These are phyloP conservation scores for Onychostoma macrolepis DNA, from an alignment of 2,113 vertebrate species.

Conservation along the genomic window DNA sequence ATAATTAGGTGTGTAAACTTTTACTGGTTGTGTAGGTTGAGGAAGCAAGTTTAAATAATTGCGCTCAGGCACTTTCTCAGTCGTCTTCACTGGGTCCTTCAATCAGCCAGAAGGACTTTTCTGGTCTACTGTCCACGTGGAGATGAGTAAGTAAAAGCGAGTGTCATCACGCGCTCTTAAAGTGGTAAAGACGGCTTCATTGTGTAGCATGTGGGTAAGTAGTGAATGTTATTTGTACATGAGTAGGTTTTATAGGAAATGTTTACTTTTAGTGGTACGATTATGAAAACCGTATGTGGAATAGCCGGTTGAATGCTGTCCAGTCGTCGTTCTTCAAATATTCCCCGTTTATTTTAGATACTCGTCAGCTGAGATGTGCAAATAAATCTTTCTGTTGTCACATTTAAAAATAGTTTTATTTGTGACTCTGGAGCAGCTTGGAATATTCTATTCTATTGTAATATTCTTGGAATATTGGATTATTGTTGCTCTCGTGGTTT, in stretches of 20 bases:
- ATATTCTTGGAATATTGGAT: background rate
- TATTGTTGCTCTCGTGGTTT: background rate
- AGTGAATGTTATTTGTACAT: background rate
- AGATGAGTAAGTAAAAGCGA: background rate
- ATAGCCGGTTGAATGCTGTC: background rate
- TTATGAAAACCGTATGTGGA: background rate
- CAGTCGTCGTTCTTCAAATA: no score
- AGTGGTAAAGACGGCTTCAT: background rate
- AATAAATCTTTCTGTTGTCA: background rate
- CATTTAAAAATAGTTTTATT: background rate
- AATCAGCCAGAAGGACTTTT: background rate
- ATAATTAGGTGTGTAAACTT: background rate
- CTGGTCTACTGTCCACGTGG: conserved; percentile 13
- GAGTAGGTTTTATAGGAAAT: background rate
- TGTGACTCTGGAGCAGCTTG: background rate
- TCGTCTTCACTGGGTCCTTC: conserved; percentile 25
- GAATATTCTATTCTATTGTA: no score
- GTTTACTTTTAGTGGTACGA: background rate
- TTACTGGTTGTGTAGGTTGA: no score
- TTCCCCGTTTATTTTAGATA: background rate
- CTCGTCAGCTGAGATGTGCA: background rate
- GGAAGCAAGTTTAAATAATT: background rate
- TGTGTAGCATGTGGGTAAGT: background rate
- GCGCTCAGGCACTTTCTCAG: conserved; percentile 11
- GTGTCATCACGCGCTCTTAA: background rate